Evolutionary conservation across 2,113 vertebrate genomes (phyloP).

Genomic region (Platanista minor): DNA sequence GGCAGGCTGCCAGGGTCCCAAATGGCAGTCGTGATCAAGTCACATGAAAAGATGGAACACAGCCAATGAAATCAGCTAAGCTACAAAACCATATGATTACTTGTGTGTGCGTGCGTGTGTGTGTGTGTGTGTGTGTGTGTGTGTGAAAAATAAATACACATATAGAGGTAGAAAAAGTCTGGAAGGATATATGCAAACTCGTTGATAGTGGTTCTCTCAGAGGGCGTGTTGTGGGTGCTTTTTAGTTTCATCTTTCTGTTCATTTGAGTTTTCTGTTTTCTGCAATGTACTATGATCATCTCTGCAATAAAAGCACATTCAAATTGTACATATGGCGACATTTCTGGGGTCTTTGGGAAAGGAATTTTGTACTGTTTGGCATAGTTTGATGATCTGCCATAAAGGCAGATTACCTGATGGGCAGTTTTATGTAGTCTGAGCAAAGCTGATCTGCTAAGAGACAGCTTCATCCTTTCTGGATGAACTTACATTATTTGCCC

Average conservation of each 20-base stretch:
- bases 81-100: not conserved
- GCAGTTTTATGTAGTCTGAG: not conserved
- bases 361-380: not conserved
- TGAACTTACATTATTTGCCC: not conserved
- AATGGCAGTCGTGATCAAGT: not conserved
- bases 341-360: not conserved
- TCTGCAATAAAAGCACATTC: not conserved
- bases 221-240: not conserved
- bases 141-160: not conserved
- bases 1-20: not conserved
- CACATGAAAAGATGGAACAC: not conserved
- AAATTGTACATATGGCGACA: not conserved
- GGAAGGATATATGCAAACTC: not conserved
- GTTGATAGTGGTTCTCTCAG: not conserved
- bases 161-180: not conserved
- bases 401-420: not conserved
- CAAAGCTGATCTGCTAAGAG: not conserved
- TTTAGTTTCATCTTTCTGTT: not conserved
- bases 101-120: not conserved
- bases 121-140: not conserved
- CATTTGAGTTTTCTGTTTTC: not conserved
- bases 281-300: not conserved
- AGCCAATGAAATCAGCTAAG: not conserved
- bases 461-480: not conserved
- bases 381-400: not conserved